Conservation (phyloP, 1,140 invertebrate genomes). For the Halesus radiatus region DNA sequence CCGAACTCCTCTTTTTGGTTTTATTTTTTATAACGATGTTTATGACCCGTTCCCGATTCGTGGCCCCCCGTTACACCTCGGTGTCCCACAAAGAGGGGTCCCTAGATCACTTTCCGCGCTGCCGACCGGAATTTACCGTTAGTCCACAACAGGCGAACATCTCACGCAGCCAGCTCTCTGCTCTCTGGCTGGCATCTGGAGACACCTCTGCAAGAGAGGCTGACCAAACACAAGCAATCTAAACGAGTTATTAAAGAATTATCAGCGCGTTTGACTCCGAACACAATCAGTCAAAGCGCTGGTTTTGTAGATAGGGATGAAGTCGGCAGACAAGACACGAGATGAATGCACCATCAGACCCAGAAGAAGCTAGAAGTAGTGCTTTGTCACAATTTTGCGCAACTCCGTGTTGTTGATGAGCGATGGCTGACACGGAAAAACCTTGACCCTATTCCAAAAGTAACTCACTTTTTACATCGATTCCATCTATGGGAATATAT, state of each 20-base stretch:
- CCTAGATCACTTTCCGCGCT: slow-evolving; percentile 31
- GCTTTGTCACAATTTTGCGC: slow-evolving; percentile 13
- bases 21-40: neutral
- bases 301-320: neutral
- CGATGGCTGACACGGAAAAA: slow-evolving; percentile 15
- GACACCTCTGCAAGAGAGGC: neutral
- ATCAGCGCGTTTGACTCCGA: neutral
- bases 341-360: slow-evolving; percentile 7
- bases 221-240: neutral
- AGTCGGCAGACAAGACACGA: slow-evolving; percentile 13
- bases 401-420: neutral
- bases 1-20: neutral
- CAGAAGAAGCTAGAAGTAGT: slow-evolving; percentile 1
- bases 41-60: slow-evolving; percentile 36
- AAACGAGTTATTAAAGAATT: neutral
- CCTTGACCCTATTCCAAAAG: slow-evolving; percentile 11
- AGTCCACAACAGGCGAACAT: neutral
- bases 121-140: slow-evolving; percentile 34
- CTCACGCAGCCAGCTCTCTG: neutral
- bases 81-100: slow-evolving; percentile 22
- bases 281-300: neutral
- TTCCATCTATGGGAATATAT: no score
- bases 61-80: slow-evolving; percentile 10
- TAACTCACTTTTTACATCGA: no score
- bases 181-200: neutral